Conservation (phyloP, 2,113 vertebrate genomes). For the Lepidothrix coronata region DNA sequence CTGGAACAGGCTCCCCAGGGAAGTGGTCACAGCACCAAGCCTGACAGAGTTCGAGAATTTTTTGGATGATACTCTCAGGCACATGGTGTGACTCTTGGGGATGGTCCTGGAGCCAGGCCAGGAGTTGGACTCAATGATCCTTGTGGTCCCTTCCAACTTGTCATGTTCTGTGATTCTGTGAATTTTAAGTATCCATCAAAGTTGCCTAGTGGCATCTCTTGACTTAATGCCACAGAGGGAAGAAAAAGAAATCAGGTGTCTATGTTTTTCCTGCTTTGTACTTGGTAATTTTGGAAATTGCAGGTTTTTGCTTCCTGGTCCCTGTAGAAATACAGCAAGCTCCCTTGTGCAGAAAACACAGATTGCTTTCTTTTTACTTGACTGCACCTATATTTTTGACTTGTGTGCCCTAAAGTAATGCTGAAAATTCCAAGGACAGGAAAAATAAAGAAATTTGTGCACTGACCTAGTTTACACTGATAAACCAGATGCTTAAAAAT, state of each 20-base stretch:
- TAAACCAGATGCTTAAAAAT: constrained; percentile 24
- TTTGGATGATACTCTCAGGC: background rate
- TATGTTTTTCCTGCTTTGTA: background rate
- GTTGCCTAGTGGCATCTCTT: background rate
- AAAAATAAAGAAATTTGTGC: constrained; percentile 18
- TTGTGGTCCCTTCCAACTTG: background rate
- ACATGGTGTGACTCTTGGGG: background rate
- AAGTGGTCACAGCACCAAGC: background rate
- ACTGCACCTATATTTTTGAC: constrained; percentile 41
- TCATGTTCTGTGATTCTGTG: background rate
- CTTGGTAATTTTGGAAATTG: background rate
- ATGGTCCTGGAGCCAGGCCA: background rate
- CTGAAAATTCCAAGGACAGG: background rate
- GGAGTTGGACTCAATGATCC: background rate
- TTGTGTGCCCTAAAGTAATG: constrained; percentile 12
- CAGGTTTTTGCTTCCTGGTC: background rate
- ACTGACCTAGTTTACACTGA: constrained; percentile 4
- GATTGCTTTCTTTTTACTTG: constrained; percentile 45
- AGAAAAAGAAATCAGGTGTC: background rate
- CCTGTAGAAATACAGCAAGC: background rate
- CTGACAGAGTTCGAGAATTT: background rate
- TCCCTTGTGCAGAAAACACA: background rate
- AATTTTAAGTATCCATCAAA: background rate
- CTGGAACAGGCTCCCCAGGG: background rate
- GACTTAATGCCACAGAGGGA: background rate